Evolutionary conservation across 2,113 vertebrate species (phyloP).

Genomic region (Hipposideros armiger): DNA sequence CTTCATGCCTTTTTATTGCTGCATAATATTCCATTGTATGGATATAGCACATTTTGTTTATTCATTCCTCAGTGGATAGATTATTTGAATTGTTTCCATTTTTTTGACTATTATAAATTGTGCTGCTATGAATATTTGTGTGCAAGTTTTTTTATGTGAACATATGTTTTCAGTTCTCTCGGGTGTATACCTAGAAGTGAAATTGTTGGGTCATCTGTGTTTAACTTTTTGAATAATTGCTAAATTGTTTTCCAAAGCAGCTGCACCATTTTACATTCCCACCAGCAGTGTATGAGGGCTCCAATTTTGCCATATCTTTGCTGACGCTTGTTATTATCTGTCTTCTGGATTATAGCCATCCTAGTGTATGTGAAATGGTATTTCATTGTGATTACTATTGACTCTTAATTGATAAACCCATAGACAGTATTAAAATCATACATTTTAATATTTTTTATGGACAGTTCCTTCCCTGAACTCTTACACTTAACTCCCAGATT

Average conservation of each 20-base stretch:
- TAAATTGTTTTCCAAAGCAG: conserved; percentile 45
- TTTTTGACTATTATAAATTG: background rate
- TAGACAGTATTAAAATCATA: conserved; percentile 17
- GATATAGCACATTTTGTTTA: background rate
- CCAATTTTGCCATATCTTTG: background rate
- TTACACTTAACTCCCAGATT: background rate
- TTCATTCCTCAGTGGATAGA: background rate
- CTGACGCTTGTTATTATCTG: background rate
- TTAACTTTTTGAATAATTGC: conserved; percentile 47
- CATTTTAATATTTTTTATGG: conserved; percentile 29
- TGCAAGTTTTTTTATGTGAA: background rate
- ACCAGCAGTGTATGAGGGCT: background rate
- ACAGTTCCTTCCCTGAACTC: background rate
- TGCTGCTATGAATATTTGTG: conserved; percentile 11
- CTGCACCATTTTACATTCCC: background rate
- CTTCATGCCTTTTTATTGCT: conserved; percentile 20
- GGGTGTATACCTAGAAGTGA: background rate
- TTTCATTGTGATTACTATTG: conserved; percentile 26
- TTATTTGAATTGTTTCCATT: background rate
- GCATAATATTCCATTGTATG: conserved; percentile 13
- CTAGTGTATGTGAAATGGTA: background rate
- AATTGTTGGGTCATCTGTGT: background rate
- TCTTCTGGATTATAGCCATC: conserved; percentile 24
- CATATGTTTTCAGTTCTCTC: background rate
- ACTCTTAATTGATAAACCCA: conserved; percentile 14